These are phyloP conservation scores for Taeniopygia guttata DNA, from an alignment of 2,797 vertebrate species.

Conservation along the genomic window DNA sequence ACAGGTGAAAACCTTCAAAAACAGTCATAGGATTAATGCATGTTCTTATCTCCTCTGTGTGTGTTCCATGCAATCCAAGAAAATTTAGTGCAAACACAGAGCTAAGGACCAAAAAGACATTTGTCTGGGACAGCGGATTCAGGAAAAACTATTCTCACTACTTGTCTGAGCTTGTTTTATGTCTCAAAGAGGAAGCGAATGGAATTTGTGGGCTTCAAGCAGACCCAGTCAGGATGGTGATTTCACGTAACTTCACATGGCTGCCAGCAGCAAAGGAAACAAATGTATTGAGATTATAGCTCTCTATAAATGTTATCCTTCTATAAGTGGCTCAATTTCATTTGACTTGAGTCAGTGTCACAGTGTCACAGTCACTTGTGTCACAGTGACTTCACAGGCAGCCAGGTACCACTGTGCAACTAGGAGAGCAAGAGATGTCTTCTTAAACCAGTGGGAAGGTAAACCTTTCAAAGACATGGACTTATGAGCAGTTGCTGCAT, in stretches of 20 bases:
- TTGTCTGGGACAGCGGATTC: accelerated
- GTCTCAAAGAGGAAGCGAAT: background rate
- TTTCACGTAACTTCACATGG: background rate
- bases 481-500: background rate
- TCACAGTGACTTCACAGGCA: background rate
- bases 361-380: too few relatives aligned
- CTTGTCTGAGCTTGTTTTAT: background rate
- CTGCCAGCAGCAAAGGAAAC: background rate
- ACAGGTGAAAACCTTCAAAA: background rate
- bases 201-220: background rate
- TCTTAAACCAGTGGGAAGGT: background rate
- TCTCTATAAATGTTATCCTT: background rate
- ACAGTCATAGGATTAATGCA: background rate
- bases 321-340: accelerated
- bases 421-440: accelerated
- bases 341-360: background rate
- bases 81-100: background rate
- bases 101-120: background rate
- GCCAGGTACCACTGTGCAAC: background rate
- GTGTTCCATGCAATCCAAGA: background rate
- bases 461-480: background rate
- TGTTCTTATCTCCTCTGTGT: background rate
- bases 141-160: background rate
- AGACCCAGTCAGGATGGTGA: background rate
- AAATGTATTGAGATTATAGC: background rate